Conservation (phyloP, 1,140 invertebrate genomes). For the Papilio glaucus region DNA sequence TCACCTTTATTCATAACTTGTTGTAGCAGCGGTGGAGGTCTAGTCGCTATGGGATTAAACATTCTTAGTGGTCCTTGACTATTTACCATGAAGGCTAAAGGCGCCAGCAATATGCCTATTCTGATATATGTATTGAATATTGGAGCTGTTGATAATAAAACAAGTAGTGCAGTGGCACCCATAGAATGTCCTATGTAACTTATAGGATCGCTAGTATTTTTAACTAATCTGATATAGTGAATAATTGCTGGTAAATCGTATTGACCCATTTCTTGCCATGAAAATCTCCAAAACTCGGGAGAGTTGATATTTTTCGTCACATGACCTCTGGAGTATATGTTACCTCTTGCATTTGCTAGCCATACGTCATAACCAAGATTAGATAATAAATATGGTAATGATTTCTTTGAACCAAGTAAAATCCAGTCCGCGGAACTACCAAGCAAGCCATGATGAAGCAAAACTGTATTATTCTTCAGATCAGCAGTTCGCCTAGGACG, state of each 20-base stretch:
- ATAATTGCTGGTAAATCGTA: conserved; percentile 90
- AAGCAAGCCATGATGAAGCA: conserved; percentile 90
- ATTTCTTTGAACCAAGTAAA: conserved; percentile 85
- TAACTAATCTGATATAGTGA: conserved; percentile 85
- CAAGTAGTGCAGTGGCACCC: conserved; percentile 85
- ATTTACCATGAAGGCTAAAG: conserved; percentile 87
- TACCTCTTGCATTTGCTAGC: conserved; percentile 86
- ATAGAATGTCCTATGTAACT: conserved; percentile 90
- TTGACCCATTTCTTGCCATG: conserved; percentile 87
- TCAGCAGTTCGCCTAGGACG: conserved; percentile 32
- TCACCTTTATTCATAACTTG: conserved; percentile 84
- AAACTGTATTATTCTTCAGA: conserved; percentile 70
- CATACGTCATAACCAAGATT: conserved; percentile 87
- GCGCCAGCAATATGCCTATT: conserved; percentile 87
- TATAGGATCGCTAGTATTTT: conserved; percentile 71
- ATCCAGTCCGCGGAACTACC: conserved; percentile 91
- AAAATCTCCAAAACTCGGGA: conserved; percentile 86
- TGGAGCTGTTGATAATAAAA: conserved; percentile 85
- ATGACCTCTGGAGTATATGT: conserved; percentile 85
- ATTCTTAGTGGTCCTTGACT: conserved; percentile 86
- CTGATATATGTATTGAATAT: conserved; percentile 86
- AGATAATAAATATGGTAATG: conserved; percentile 85
- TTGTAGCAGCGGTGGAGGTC: conserved; percentile 81
- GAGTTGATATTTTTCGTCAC: conserved; percentile 69
- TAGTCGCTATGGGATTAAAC: conserved; percentile 80